Evolutionary conservation across 2,888 invertebrate genomes (phyloP).

Genomic region (Clitarchus hookeri): DNA sequence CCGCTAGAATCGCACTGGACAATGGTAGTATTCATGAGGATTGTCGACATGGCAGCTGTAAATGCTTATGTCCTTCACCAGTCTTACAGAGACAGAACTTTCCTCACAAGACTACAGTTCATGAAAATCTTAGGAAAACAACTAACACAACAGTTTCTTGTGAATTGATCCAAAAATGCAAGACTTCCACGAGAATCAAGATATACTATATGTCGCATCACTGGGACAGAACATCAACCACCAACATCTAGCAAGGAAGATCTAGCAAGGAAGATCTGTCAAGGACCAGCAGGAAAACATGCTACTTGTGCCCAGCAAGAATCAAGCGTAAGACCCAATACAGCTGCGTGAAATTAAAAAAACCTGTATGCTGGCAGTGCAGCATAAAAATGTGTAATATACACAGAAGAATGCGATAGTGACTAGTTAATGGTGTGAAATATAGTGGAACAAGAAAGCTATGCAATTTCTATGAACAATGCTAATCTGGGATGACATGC

Average conservation of each 20-base stretch:
- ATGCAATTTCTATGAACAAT: too few relatives aligned
- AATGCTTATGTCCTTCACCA: conserved; percentile 16
- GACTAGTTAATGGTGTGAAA: too few relatives aligned
- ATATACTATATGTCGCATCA: neutral
- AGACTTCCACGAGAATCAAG: neutral
- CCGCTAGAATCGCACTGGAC: too few relatives aligned
- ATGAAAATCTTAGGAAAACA: neutral
- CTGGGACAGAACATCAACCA: neutral
- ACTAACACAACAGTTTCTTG: neutral
- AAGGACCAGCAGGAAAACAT: neutral
- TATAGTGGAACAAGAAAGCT: too few relatives aligned
- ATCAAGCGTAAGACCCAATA: neutral
- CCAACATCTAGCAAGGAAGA: neutral
- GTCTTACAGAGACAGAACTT: conserved; percentile 9
- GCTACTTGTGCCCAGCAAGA: conserved; percentile 3
- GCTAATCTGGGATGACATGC: too few relatives aligned
- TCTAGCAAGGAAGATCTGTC: neutral
- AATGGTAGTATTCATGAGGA: too few relatives aligned
- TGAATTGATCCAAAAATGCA: neutral
- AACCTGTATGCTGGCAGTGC: too few relatives aligned
- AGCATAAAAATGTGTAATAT: too few relatives aligned
- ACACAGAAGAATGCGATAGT: too few relatives aligned
- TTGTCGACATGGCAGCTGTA: too few relatives aligned
- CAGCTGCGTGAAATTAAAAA: too few relatives aligned
- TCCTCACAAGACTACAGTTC: neutral